Base-by-base conservation (phyloP, 2,888 invertebrate genomes). In the Deladenus siricidicola region DNA sequence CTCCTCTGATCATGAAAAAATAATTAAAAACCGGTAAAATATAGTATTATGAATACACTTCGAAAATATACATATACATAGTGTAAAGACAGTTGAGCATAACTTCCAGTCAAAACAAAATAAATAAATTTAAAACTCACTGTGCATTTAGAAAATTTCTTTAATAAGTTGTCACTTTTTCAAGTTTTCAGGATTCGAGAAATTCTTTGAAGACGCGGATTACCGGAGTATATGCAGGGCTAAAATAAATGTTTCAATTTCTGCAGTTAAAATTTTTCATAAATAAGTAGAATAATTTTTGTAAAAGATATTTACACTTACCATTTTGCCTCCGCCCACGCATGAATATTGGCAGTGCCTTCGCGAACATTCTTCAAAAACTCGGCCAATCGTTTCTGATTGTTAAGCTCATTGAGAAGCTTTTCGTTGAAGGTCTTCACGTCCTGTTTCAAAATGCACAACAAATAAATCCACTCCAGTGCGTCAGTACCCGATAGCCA, bases 301-400 rank as follows among this genome's bases (percentile, higher is more conserved):
- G n/a, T n/a, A n/a, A n/a, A n/a, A n/a, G n/a, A n/a, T n/a, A n/a
- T n/a, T n/a, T n/a, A n/a, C n/a, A n/a, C 62, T 58, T 21, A 74
- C 74, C 76, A 75, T 50, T 70, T 74, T 17, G 61, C 62, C 6
- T 67, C 52, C 1, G 75, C 71, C 76, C 76, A 76, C 50, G 65
- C 64, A 17, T 68, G 60, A 6, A 76, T 59, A 52, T 69, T 60
- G 21, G 50, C 50, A 19, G 69, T 70, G 3, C 71, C 75, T 8
- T 66, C 24, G 53, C 67, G 44, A 30, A 61, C 61, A 39, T 50
- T 48, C 26, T 58, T 52, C 47, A 64, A 43, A 51, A 68, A 68
- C 17, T 44, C 23, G 47, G 54, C 58, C 39, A 53, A 44, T 3
- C 62, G 51, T 17, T 63, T 67, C 43, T 54, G 57, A 29, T 54